Evolutionary conservation across 2,113 vertebrate species (phyloP), one percentile per base, ranked within the genome.

Genomic region (Anguilla rostrata): DNA sequence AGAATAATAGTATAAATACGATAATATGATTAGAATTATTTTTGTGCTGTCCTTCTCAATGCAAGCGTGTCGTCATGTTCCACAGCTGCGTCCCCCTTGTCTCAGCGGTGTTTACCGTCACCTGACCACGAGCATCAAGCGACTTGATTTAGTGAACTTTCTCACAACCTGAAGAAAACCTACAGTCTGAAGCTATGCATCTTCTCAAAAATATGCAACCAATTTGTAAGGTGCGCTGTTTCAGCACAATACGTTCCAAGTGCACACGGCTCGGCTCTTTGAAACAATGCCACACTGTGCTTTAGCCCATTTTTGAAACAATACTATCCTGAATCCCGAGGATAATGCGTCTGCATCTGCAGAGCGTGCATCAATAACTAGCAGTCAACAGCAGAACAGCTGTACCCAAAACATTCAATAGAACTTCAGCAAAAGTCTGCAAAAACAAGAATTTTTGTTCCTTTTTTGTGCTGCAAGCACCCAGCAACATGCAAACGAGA

Each of bases 341-440:
- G 34, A 39, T 8, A 56, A 3, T 82, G 14, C 22, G 11, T 11
- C 41, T 53, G 81, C 43, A 41, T 7, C 8, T 16, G 18, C 39
- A 41, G 20, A n/a, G 78, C 82, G 39, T 57, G 85, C 78, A 81
- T n/a, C 11, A 75, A 75, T 34, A 75, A 18, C 39, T 8, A 43
- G 16, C 9, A 60, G 20, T 57, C 85, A 29, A 40, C 34, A 79
- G 41, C 11, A 5, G 34, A 86, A 14, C 81, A 78, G 66, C 43
- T 56, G 82, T 34, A 78, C 39, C n/a, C 2, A 26, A 66, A 43
- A 56, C 34, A 80, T 81, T 63, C 60, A 80, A 46, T 81, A 84
- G 29, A 53, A 80, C 49, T 41, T 81, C 82, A 43, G 20, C 39
- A 84, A 87, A 84, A 39, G 39, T 63, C 78, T 39, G 16, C 26